Percentiles rank a stretch among this genome's conserved stretches.
Evolutionary conservation across 2,797 vertebrate genomes (phyloP).

Genomic region (Lepilemur ruficaudatus): DNA sequence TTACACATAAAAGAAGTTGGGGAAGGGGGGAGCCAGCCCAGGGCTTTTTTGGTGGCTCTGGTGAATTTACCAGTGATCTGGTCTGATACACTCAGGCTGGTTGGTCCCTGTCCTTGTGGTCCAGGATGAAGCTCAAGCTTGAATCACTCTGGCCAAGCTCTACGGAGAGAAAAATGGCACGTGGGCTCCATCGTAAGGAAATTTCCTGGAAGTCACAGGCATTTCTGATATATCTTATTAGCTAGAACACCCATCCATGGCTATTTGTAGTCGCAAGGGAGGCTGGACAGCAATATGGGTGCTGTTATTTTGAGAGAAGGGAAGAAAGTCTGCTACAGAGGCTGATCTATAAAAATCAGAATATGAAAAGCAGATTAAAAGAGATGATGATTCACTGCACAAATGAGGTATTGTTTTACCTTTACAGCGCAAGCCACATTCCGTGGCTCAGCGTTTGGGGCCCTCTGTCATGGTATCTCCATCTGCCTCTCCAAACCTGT

Average conservation of each 20-base stretch:
- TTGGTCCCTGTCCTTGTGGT: not conserved
- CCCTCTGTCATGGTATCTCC: not conserved
- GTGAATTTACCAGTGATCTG: not conserved
- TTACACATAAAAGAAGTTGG: not conserved
- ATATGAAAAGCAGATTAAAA: not conserved
- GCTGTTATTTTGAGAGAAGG: not conserved
- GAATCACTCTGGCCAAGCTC: not conserved
- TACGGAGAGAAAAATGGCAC: not conserved
- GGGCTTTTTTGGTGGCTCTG: not conserved
- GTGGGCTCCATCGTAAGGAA: not conserved
- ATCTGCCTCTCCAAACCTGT: not conserved
- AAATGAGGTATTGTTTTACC: not conserved
- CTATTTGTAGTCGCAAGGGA: not conserved
- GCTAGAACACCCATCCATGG: not conserved
- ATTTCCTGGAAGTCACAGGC: not conserved
- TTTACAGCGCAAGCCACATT: not conserved
- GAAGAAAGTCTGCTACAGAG: not conserved
- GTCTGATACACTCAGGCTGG: not conserved
- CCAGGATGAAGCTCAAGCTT: not conserved
- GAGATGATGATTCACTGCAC: not conserved
- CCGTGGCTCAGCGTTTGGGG: not conserved
- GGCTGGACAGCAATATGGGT: not conserved
- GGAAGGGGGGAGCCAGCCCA: fast-evolving
- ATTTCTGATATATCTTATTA: not conserved
- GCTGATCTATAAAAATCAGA: not conserved